These are phyloP conservation scores for Heterocephalus glaber DNA, from an alignment of 2,113 vertebrate species.

Conservation along the genomic window DNA sequence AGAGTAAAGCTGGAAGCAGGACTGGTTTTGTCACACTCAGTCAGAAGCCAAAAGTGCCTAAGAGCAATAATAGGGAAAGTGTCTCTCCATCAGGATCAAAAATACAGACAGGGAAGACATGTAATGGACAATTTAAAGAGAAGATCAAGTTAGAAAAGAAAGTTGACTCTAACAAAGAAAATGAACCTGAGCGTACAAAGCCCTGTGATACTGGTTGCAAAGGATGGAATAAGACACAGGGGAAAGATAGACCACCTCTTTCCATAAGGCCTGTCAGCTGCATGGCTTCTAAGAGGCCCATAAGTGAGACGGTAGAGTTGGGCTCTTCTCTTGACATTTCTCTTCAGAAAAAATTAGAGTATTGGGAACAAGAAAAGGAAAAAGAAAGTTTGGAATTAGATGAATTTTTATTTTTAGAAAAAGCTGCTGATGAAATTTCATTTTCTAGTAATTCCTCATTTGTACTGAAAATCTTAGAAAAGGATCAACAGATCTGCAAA, in stretches of 20 bases:
- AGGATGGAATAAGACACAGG: constrained; percentile 45
- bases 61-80: constrained; percentile 84
- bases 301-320: constrained; percentile 37
- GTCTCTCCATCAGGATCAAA: constrained; percentile 63
- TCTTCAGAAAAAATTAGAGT: constrained; percentile 89
- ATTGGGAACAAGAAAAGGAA: constrained; percentile 90
- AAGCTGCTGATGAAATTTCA: constrained; percentile 95
- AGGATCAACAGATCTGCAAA: constrained; percentile 84
- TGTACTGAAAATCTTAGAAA: constrained; percentile 91
- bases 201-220: constrained; percentile 45
- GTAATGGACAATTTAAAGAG: constrained; percentile 73
- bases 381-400: constrained; percentile 93
- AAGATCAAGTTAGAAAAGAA: constrained; percentile 71
- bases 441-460: constrained; percentile 98
- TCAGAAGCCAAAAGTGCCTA: constrained; percentile 81
- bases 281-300: constrained; percentile 26
- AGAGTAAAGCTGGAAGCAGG: constrained; percentile 77
- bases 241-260: constrained; percentile 56
- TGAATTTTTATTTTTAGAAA: constrained; percentile 96
- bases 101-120: constrained; percentile 69
- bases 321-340: constrained; percentile 90
- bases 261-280: neutral
- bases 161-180: constrained; percentile 82
- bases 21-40: neutral
- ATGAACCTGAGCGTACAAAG: constrained; percentile 63